phyloP scores from a whole-genome alignment of 2,113 vertebrate species.

The Alces alces region DNA sequence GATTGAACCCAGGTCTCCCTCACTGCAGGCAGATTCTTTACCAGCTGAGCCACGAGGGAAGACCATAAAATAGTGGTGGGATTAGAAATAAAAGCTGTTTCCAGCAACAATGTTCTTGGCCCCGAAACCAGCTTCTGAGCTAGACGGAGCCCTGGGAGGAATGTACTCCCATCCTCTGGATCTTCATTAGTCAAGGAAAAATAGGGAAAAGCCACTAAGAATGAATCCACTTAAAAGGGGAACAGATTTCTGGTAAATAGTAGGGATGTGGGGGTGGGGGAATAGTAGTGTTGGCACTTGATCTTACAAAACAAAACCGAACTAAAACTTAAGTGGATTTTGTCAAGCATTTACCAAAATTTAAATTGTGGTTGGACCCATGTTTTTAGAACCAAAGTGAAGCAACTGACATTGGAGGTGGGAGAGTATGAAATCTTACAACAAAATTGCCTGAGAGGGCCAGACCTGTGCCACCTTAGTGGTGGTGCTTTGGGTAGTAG shows the following conservation, averaged over 20 bases:
- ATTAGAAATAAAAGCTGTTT: not conserved
- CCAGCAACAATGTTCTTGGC: not conserved
- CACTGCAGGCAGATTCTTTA: not conserved
- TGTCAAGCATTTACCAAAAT: not conserved
- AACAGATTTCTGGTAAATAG: not conserved
- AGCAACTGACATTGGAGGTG: accelerated
- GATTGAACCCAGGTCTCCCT: not conserved
- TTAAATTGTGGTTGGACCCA: not conserved
- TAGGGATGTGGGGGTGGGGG: not conserved
- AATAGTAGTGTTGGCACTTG: too few species aligned
- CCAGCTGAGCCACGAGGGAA: not conserved
- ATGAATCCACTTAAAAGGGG: not conserved
- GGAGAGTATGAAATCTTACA: not conserved
- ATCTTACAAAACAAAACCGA: not conserved
- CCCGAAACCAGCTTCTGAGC: not conserved
- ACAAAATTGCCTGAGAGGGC: accelerated
- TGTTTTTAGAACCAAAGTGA: not conserved
- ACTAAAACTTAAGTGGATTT: not conserved
- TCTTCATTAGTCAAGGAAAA: not conserved
- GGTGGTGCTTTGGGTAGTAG: not conserved
- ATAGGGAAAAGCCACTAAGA: not conserved
- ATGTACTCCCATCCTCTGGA: accelerated
- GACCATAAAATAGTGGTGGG: not conserved
- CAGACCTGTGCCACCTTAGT: accelerated
- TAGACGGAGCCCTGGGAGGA: not conserved